phyloP scores from a whole-genome alignment of 2,113 vertebrate genomes.

The Empidonax traillii region DNA sequence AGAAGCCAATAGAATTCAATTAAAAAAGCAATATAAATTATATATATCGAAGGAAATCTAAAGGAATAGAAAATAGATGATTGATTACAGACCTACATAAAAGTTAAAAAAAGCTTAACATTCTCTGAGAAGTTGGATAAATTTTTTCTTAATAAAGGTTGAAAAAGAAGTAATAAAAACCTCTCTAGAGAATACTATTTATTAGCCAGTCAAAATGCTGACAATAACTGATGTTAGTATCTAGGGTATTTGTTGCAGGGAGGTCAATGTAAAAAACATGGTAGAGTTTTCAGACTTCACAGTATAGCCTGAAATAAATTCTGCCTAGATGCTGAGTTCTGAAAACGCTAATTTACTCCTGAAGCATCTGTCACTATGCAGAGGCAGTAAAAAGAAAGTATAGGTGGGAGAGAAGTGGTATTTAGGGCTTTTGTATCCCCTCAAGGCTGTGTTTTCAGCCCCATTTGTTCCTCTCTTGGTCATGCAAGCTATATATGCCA shows the following conservation, averaged over 20 bases:
- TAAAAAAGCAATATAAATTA: not conserved
- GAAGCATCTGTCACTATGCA: not conserved
- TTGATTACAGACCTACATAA: not conserved
- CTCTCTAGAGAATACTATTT: not conserved
- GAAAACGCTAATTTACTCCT: not conserved
- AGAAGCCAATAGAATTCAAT: not conserved
- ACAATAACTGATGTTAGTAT: not conserved
- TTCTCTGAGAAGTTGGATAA: not conserved
- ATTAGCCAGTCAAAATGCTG: not conserved
- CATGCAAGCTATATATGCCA: rapidly evolving
- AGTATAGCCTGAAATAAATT: not conserved
- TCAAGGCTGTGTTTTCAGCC: not conserved
- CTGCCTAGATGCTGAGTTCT: not conserved
- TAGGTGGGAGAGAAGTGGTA: not conserved
- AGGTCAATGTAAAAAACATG: not conserved
- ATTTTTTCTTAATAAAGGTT: not conserved
- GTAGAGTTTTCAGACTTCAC: not conserved
- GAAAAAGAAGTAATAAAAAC: not conserved
- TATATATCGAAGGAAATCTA: not conserved
- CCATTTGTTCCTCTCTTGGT: not conserved
- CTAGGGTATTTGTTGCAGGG: not conserved
- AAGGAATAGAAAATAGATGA: not conserved
- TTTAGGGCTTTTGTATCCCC: not conserved
- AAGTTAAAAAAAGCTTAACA: not conserved
- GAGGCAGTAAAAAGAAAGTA: not conserved